Base-by-base conservation (phyloP, 2,888 invertebrate genomes). In the Resseliella maxima region DNA sequence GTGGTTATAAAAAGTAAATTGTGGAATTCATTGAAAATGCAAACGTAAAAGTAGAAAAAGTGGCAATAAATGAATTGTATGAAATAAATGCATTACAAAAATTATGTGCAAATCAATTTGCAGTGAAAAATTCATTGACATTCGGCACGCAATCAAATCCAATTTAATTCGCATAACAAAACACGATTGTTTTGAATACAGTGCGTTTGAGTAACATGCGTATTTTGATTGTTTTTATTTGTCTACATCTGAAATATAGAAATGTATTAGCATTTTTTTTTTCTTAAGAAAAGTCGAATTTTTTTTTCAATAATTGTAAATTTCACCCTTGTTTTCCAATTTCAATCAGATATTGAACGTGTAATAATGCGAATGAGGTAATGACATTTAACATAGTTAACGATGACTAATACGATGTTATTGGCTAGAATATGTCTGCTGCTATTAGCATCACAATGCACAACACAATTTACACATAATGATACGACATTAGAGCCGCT, bases 341-440 rank as follows among this genome's bases (percentile, higher is more conserved):
- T 50, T 50, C 50, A 18, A 2, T 50, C 15, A 50, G 50, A 50
- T 18, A 50, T 12, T 59, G 24, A 59, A 59, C 27, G 27, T 59
- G 6, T 2, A 27, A 59, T 24, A 10, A 18, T 3, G 21, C 72
- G 31, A 31, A 27, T 83, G 38, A 83, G 38, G 83, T 83, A 83
- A 83, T 83, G 83, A 83, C n/a, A 83, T 83, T 83, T 41, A 38
- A 24, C 38, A 1, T 38, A 38, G 21, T 15, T 2, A 18, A 83
- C 38, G 41, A 83, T 83, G 83, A 83, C 83, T 83, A 83, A 83
- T 83, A 83, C 83, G 83, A 83, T 83, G 83, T 83, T 83, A 83
- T 83, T 83, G 83, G 41, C 83, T 38, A n/a, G 36, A 83, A 83
- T 83, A 21, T 83, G 83, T 38, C 38, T 83, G 31, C 83, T 83